phyloP scores from a whole-genome alignment of 2,888 invertebrate genomes.

The Crocallis elinguaria region DNA sequence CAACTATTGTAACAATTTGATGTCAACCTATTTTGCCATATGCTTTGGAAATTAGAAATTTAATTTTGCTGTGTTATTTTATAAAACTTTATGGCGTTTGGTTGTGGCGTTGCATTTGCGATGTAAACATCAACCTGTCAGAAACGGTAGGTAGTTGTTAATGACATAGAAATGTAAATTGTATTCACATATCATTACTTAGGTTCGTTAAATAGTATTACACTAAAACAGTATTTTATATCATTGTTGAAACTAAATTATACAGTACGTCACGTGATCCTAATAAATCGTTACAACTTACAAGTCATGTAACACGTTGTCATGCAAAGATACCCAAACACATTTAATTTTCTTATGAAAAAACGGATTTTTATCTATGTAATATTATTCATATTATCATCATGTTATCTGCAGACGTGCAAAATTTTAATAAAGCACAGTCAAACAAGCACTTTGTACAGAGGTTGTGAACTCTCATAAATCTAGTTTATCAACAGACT shows the following conservation, averaged over 20 bases:
- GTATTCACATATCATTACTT: too few relatives aligned
- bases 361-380: not conserved
- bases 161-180: too few relatives aligned
- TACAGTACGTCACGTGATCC: too few relatives aligned
- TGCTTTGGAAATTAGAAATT: conserved; percentile 51
- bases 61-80: conserved; percentile 52
- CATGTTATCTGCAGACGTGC: conserved; percentile 21
- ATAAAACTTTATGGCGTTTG: conserved; percentile 7
- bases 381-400: conserved; percentile 18
- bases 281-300: too few relatives aligned
- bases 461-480: conserved; percentile 20
- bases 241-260: too few relatives aligned
- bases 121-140: too few relatives aligned
- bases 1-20: conserved; percentile 66
- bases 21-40: conserved; percentile 60
- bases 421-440: conserved; percentile 17
- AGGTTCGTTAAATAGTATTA: too few relatives aligned
- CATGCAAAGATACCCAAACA: too few relatives aligned
- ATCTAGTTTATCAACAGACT: conserved; percentile 14
- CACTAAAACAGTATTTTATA: too few relatives aligned
- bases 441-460: conserved; percentile 4
- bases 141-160: too few relatives aligned
- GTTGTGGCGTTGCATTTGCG: not conserved
- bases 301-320: too few relatives aligned
- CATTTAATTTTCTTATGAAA: too few relatives aligned